These are phyloP conservation scores for Trachelus iudaicus DNA, from an alignment of 2,888 invertebrate genomes.

Conservation along the genomic window DNA sequence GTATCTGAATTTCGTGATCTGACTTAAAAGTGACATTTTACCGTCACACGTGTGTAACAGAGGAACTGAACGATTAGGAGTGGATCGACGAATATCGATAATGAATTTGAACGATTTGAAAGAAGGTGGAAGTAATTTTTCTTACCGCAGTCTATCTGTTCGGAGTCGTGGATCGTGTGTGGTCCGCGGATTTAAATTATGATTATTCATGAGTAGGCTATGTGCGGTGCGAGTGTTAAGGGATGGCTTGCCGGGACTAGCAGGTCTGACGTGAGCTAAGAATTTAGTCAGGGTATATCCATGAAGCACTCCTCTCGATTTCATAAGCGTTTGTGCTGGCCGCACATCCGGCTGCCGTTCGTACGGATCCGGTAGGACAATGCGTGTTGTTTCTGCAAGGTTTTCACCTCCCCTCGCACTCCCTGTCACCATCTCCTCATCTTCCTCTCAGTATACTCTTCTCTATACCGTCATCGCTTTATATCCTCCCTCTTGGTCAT, in stretches of 20 bases:
- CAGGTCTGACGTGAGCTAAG: not conserved
- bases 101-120: not conserved
- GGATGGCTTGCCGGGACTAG: not conserved
- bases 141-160: not conserved
- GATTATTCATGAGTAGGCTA: conserved; percentile 38
- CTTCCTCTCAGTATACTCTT: conserved; percentile 1
- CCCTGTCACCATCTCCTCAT: conserved; percentile 17
- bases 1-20: not conserved
- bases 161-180: not conserved
- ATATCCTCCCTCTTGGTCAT: not conserved
- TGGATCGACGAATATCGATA: not conserved
- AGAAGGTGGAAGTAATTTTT: not conserved
- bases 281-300: not conserved
- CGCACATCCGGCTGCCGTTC: conserved; percentile 48
- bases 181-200: conserved; percentile 23
- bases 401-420: conserved; percentile 19
- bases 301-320: not conserved
- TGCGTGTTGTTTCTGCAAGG: conserved; percentile 23
- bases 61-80: not conserved
- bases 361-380: conserved; percentile 49
- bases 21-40: not conserved
- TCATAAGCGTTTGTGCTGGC: conserved; percentile 35
- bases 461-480: conserved; percentile 7
- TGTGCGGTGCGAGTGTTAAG: conserved; percentile 11
- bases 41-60: not conserved